phyloP scores from a whole-genome alignment of 2,113 vertebrate genomes.

The Catharus fuscescens region DNA sequence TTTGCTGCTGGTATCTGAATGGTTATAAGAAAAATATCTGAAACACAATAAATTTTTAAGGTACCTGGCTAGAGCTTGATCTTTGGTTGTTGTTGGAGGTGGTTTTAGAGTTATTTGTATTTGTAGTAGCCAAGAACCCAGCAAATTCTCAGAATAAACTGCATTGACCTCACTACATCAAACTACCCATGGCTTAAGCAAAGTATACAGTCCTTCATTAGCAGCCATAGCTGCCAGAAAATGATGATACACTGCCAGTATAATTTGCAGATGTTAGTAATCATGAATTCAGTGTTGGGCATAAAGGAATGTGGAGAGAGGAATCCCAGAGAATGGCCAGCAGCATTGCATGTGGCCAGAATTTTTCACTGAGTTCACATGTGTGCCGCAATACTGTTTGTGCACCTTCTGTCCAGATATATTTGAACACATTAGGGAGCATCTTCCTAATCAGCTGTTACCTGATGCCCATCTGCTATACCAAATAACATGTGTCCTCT shows the following conservation, averaged over 20 bases:
- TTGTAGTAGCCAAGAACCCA: not conserved
- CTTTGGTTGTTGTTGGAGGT: not conserved
- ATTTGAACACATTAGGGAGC: slow-evolving; percentile 24
- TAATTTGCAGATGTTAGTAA: slow-evolving; percentile 60
- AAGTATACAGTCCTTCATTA: not conserved
- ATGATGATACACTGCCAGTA: not conserved
- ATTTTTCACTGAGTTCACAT: slow-evolving; percentile 34
- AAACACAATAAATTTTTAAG: not conserved
- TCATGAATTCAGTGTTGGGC: slow-evolving; percentile 25
- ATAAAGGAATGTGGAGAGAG: not conserved
- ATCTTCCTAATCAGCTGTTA: slow-evolving; percentile 43
- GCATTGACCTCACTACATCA: not conserved
- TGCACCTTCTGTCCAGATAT: slow-evolving; percentile 46
- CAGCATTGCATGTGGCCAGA: not conserved
- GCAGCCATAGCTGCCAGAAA: slow-evolving; percentile 20
- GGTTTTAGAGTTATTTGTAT: not conserved
- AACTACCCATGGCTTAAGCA: not conserved
- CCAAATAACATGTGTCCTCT: slow-evolving; percentile 11
- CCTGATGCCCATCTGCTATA: slow-evolving; percentile 46
- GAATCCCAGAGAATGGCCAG: not conserved
- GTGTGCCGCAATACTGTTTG: not conserved
- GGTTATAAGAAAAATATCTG: not conserved
- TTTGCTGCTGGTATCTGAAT: not conserved
- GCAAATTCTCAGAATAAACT: not conserved
- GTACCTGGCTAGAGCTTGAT: not conserved